Percentiles rank a stretch among this genome's conserved stretches.
Conservation (phyloP, 2,797 vertebrate genomes). For the Mionectes olivaceus region DNA sequence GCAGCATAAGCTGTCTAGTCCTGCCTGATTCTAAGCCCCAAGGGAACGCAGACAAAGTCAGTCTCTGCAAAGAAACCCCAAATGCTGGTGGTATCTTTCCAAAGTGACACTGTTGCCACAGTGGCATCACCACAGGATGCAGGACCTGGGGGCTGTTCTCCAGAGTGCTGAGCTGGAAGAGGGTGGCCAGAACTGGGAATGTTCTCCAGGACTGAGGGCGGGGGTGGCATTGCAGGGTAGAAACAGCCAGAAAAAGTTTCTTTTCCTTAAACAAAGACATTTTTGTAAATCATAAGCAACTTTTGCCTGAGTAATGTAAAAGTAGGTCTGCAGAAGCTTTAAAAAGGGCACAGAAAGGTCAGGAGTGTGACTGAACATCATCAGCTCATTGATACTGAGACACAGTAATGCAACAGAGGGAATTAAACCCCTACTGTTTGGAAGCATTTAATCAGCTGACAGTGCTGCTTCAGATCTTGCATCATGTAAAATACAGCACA, state of each 20-base stretch:
- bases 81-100: not conserved
- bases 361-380: not conserved
- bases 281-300: not conserved
- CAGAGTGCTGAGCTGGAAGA: not conserved
- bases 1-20: not conserved
- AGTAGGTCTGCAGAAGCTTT: not conserved
- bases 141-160: not conserved
- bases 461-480: not conserved
- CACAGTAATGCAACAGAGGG: not conserved
- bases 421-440: not conserved
- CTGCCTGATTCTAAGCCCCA: not conserved
- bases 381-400: not conserved
- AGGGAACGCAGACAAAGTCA: not conserved
- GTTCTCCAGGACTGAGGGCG: not conserved
- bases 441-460: not conserved
- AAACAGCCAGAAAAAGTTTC: not conserved
- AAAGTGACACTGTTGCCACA: not conserved
- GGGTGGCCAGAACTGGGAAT: not conserved
- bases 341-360: not conserved
- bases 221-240: not conserved
- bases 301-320: not conserved
- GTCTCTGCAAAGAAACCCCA: not conserved
- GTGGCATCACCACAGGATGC: not conserved
- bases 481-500: not conserved
- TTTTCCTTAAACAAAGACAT: not conserved